Conservation (phyloP, 2,797 vertebrate species). For the Rallus crepitans region DNA sequence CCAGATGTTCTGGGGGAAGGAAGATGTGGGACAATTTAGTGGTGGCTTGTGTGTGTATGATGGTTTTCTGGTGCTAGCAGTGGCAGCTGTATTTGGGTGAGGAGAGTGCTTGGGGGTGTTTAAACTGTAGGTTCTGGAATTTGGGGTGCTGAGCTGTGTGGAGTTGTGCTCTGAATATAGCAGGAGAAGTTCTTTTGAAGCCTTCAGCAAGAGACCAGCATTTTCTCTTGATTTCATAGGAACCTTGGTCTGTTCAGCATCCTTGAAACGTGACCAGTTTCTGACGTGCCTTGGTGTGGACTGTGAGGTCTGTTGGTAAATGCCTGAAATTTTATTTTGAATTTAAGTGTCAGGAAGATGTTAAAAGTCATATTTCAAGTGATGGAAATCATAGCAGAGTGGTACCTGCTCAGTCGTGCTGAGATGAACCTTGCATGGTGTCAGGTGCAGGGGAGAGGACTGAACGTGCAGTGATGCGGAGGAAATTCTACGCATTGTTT, state of each 20-base stretch:
- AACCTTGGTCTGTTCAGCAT: background rate
- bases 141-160: background rate
- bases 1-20: background rate
- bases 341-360: background rate
- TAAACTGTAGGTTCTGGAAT: background rate
- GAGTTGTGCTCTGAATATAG: background rate
- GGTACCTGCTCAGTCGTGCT: background rate
- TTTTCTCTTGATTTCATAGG: background rate
- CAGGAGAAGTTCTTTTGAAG: background rate
- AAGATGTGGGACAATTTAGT: background rate
- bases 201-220: background rate
- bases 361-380: background rate
- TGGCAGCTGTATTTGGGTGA: background rate
- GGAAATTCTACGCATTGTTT: background rate
- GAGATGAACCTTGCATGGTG: background rate
- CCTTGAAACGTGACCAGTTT: background rate
- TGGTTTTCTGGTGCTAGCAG: background rate
- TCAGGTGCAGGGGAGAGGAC: background rate
- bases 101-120: background rate
- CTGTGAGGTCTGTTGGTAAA: background rate
- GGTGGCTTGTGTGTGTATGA: background rate
- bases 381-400: background rate
- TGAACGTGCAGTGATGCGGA: background rate
- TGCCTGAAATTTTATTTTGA: background rate
- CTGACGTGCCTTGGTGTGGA: background rate